These are phyloP conservation scores for Megaceryle maxima DNA, from an alignment of 2,113 vertebrate species.

Conservation along the genomic window DNA sequence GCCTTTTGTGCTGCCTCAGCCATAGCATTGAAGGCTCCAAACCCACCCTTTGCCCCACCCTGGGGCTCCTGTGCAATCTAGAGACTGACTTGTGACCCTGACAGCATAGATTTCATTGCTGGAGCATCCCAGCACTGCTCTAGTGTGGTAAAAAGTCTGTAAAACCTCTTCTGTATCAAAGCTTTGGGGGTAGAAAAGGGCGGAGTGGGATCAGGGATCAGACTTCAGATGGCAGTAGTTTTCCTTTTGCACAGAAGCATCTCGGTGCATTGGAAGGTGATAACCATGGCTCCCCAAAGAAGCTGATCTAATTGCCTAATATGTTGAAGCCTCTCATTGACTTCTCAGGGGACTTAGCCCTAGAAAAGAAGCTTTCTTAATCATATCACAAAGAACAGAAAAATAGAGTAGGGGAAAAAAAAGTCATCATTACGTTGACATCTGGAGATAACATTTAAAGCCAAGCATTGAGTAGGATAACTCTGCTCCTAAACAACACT, in stretches of 20 bases:
- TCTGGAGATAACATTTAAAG: constrained; percentile 1
- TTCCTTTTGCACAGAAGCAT: not conserved
- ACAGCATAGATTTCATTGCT: not conserved
- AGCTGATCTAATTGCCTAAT: not conserved
- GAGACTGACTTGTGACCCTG: not conserved
- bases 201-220: not conserved
- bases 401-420: not conserved
- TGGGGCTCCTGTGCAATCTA: not conserved
- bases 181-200: not conserved
- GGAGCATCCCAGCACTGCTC: not conserved
- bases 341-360: not conserved
- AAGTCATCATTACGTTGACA: not conserved
- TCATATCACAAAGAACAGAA: not conserved
- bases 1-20: not conserved
- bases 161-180: not conserved
- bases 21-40: not conserved
- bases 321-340: not conserved
- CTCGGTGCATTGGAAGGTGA: not conserved
- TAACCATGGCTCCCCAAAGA: not conserved
- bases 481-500: constrained; percentile 22
- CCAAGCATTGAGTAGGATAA: not conserved
- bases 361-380: not conserved
- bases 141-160: not conserved
- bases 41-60: not conserved
- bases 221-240: not conserved